phyloP scores from a whole-genome alignment of 2,113 vertebrate genomes.

The Cebidichthys violaceus region DNA sequence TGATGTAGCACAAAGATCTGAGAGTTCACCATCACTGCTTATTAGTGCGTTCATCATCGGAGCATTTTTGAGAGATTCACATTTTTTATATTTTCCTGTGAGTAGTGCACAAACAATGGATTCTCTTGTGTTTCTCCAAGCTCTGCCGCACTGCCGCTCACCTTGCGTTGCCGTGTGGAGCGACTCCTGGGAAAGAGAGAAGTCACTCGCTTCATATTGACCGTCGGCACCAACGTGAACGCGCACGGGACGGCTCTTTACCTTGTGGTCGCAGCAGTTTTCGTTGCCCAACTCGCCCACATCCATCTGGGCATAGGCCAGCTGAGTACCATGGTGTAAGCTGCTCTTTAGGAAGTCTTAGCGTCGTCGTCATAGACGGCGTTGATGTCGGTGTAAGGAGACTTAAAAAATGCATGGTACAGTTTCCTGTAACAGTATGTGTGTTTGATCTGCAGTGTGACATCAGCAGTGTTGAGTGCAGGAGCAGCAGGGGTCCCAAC shows the following conservation, averaged over 20 bases:
- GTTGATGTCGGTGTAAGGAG: background rate
- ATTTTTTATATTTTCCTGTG: background rate
- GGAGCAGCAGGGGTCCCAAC: constrained; percentile 20
- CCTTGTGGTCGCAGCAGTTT: constrained; percentile 25
- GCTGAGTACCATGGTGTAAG: background rate
- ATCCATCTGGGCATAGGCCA: background rate
- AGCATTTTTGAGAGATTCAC: background rate
- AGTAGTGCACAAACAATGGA: background rate
- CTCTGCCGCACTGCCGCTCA: background rate
- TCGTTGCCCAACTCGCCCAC: constrained; percentile 14
- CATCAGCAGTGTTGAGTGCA: background rate
- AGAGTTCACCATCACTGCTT: too few species aligned
- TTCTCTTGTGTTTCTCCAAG: constrained; percentile 4
- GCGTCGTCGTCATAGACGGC: background rate
- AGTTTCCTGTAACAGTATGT: too few species aligned
- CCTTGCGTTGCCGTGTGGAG: background rate
- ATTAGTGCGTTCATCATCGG: background rate
- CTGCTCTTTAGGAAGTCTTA: background rate
- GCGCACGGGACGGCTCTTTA: constrained; percentile 27
- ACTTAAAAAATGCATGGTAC: background rate
- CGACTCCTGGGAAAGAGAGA: too few species aligned
- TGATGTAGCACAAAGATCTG: background rate
- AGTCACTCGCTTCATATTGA: constrained; percentile 15
- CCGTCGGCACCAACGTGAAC: constrained; percentile 18
- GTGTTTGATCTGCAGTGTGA: constrained; percentile 15